Conservation (phyloP, 2,797 vertebrate species). For the Hypotaenidia philippensis region DNA sequence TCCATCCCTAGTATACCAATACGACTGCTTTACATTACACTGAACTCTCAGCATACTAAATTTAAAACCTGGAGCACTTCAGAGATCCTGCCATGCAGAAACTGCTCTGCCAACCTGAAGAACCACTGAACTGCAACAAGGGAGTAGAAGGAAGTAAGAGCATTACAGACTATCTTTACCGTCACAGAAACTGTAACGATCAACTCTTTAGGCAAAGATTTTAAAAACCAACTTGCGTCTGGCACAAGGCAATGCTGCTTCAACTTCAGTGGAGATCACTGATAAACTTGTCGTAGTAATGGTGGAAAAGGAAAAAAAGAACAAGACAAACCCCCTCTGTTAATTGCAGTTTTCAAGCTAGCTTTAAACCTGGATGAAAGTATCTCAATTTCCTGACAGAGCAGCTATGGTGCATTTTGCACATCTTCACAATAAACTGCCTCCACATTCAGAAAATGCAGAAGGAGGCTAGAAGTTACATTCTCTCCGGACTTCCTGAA, state of each 20-base stretch:
- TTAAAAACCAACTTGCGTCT: not conserved
- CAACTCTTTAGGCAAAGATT: not conserved
- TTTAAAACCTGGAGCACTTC: not conserved
- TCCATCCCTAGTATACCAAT: not conserved
- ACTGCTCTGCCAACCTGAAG: not conserved
- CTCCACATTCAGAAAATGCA: not conserved
- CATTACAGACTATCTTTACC: not conserved
- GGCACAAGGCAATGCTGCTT: not conserved
- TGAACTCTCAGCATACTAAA: not conserved
- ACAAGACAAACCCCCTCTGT: not conserved
- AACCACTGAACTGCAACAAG: not conserved
- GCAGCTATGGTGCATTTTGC: not conserved
- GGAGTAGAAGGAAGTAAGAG: not conserved
- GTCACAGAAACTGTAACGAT: not conserved
- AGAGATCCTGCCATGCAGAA: not conserved
- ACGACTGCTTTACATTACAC: not conserved
- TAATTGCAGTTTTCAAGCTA: not conserved
- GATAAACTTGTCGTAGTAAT: not conserved
- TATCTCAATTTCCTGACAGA: not conserved
- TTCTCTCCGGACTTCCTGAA: not conserved
- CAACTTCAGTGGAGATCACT: not conserved
- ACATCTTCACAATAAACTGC: not conserved
- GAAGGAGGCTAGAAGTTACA: not conserved
- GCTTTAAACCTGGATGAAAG: not conserved
- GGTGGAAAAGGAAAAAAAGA: not conserved